phyloP scores from a whole-genome alignment of 2,113 vertebrate species.

The Lagopus muta region DNA sequence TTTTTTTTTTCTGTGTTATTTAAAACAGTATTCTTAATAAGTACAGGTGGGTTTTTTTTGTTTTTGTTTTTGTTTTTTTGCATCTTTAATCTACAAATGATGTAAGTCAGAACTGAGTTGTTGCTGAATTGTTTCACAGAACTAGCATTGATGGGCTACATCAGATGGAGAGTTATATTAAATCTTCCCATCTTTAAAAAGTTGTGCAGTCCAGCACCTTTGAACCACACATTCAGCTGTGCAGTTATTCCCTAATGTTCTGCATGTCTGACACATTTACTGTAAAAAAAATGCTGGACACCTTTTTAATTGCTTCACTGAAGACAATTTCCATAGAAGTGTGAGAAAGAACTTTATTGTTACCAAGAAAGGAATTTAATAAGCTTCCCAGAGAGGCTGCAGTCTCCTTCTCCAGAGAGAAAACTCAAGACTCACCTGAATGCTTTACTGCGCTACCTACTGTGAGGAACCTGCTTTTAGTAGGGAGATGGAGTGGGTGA shows the following conservation, averaged over 20 bases:
- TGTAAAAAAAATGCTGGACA: not conserved
- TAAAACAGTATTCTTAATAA: not conserved
- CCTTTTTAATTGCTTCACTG: not conserved
- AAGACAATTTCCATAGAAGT: not conserved
- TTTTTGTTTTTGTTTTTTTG: not conserved
- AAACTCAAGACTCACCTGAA: too few species aligned
- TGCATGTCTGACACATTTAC: not conserved
- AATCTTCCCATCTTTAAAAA: not conserved
- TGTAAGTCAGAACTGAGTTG: not conserved
- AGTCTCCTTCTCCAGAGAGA: too few species aligned
- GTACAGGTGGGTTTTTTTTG: too few species aligned
- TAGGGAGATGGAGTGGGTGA: too few species aligned
- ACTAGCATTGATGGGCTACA: too few species aligned
- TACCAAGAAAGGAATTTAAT: too few species aligned
- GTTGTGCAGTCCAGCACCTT: not conserved
- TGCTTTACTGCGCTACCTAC: too few species aligned
- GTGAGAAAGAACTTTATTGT: too few species aligned
- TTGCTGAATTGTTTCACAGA: not conserved
- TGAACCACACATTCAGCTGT: not conserved
- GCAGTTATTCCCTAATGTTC: too few species aligned
- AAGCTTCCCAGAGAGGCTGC: too few species aligned
- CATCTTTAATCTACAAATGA: not conserved
- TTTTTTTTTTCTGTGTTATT: not conserved
- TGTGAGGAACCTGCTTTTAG: too few species aligned
- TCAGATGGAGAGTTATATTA: not conserved